Base-by-base conservation (phyloP, 2,888 invertebrate genomes). In the Lasioglossum leucozonium region DNA sequence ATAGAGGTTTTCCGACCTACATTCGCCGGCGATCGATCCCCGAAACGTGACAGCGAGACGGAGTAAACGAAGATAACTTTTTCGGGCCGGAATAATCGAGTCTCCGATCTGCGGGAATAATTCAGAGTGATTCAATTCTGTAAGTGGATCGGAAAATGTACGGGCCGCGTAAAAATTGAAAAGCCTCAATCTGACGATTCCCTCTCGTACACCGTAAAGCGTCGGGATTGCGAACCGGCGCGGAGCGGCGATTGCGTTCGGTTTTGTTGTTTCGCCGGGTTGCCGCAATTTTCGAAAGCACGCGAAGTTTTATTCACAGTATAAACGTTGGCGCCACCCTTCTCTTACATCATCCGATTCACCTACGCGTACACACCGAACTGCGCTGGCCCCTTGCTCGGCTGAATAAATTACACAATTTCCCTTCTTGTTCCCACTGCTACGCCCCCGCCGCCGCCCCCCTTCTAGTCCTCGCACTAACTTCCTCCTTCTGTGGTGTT, bases 391-490 rank as follows among this genome's bases (percentile, higher is more conserved):
- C 91, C 87, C 87, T 88, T 81, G 78, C 88, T 89, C 88, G 81
- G 87, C 87, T 90, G 91, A 92, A 93, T 93, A 93, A 93, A 93
- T 93, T 92, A 91, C 92, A 87, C 91, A 90, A 92, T 92, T 92
- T 92, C 89, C 89, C 87, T 83, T 81, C 85, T 80, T 87, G 77
- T 82, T 87, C 82, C 86, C 79, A 51, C 85, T 81, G 55, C 75
- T 42, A 67, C 13, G 65, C 67, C 67, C 22, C 51, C 34, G 30
- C n/a, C 72, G 11, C 26, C 44, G 10, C 22, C 51, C 73, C 55
- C 62, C 30, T 47, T 18, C 37, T 42, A 18, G 62, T 65, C 72
- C 78, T 87, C 71, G 51, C 65, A 26, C 47, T 72, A 22, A 72
- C 75, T 71, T 83, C 84, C 81, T 84, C 78, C 76, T 88, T 85